Evolutionary conservation across 2,797 vertebrate species (phyloP), one percentile per base, ranked within the genome.

Genomic region (Pelodytes ibericus): DNA sequence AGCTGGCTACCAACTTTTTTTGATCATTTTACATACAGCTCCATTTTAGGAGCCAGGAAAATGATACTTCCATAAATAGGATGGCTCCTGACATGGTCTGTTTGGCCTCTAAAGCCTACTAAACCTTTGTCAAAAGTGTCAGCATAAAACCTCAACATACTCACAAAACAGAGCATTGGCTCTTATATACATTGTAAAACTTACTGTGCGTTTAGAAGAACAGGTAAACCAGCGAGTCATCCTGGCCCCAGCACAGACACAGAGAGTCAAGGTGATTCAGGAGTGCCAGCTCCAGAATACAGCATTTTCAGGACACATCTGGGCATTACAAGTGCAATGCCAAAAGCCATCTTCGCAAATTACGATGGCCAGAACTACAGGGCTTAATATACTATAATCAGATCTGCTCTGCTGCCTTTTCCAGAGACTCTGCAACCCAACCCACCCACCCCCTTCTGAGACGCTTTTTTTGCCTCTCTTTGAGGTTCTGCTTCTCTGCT

Each of bases 161-260:
- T n/a, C n/a, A n/a, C n/a, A n/a, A n/a, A n/a, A n/a, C n/a, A n/a
- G n/a, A n/a, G n/a, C n/a, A n/a, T n/a, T n/a, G n/a, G n/a, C n/a
- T n/a, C n/a, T n/a, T n/a, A n/a, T n/a, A n/a, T n/a, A n/a, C n/a
- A n/a, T n/a, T n/a, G n/a, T n/a, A n/a, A 57, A 47, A 58, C 71
- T 69, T 62, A 79, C 77, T 66, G 68, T 79, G 47, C 65, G 77
- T 53, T 73, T 79, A 20, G 77, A 79, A 63, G 77, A 79, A 79
- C 77, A 79, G 71, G 64, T 26, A 73, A 79, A 79, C 77, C 77
- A 79, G 33, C 71, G 77, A 29, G 77, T 79, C 77, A 79, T 79
- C 64, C 64, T 79, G 56, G 44, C 65, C 44, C 65, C 59, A 27
- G 33, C 41, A 41, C 29, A 72, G 33, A 16, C 49, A 62, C 2